A percentile compares a stretch with the other conserved stretches of the same genome.
These are phyloP conservation scores for Meliscaeva auricollis DNA, from an alignment of 2,888 invertebrate species.

Conservation along the genomic window DNA sequence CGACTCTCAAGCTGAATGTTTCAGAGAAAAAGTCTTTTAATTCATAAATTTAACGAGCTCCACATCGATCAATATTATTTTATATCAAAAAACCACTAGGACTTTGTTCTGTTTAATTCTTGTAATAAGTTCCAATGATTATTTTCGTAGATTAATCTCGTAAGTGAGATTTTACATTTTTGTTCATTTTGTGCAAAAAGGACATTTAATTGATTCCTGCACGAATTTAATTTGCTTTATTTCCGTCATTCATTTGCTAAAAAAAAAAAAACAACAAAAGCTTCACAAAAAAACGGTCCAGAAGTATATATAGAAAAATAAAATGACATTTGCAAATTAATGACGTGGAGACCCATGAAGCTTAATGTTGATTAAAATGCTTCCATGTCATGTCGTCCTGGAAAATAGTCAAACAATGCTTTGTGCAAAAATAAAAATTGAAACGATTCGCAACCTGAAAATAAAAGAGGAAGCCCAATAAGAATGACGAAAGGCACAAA, in stretches of 20 bases:
- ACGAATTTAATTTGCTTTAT: constrained; percentile 73
- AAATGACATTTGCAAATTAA: constrained; percentile 75
- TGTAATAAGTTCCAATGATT: constrained; percentile 18
- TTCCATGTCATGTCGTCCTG: constrained; percentile 58
- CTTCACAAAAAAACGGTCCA: no score
- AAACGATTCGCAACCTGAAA: constrained; percentile 50
- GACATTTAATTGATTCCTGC: constrained; percentile 72
- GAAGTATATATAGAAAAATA: constrained; percentile 49
- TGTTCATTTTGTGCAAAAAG: constrained; percentile 31
- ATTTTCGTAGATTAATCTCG: constrained; percentile 49
- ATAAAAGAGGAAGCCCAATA: constrained; percentile 57
- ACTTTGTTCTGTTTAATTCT: no score
- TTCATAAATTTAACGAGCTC: neutral
- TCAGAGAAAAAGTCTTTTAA: constrained; percentile 34
- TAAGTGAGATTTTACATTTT: constrained; percentile 58
- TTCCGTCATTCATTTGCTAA: constrained; percentile 29
- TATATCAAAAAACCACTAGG: constrained; percentile 22
- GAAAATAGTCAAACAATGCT: constrained; percentile 63
- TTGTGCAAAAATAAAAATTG: constrained; percentile 71
- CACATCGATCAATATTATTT: constrained; percentile 1
- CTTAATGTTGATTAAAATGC: constrained; percentile 76
- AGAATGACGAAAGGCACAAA: constrained; percentile 42
- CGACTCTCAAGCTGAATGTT: constrained; percentile 21
- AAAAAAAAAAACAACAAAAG: neutral
- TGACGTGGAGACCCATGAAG: constrained; percentile 76